phyloP scores from a whole-genome alignment of 35 echinoderm and acorn worm genomes.

The Heliocidaris erythrogramma region DNA sequence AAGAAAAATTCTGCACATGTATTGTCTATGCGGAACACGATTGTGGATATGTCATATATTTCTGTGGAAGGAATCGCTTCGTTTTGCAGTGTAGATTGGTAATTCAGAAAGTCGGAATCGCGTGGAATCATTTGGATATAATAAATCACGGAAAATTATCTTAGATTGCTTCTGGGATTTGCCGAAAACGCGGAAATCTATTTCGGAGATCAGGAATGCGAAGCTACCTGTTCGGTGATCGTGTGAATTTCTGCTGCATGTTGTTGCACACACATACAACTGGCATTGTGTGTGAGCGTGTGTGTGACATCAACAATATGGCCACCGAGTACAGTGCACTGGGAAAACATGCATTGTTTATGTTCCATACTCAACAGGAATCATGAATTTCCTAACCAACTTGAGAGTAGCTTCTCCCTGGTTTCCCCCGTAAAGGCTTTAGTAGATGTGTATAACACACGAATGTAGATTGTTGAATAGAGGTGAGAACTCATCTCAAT shows the following conservation, averaged over 20 bases:
- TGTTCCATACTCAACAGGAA: conserved; percentile 22
- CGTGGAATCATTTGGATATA: conserved; percentile 30
- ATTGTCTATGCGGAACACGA: conserved; percentile 28
- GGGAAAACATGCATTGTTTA: conserved; percentile 46
- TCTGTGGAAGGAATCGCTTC: background rate
- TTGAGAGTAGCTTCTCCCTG: conserved; percentile 44
- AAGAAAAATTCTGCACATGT: conserved; percentile 9
- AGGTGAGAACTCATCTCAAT: background rate
- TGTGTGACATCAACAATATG: conserved; percentile 46
- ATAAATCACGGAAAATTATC: conserved; percentile 2
- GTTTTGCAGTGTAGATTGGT: background rate
- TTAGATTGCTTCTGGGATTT: background rate
- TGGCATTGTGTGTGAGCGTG: conserved; percentile 37
- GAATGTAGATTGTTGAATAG: background rate
- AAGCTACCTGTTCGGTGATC: conserved; percentile 35
- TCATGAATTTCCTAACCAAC: conserved; percentile 29
- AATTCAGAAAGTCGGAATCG: background rate
- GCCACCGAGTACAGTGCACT: conserved; percentile 18
- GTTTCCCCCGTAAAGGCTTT: conserved; percentile 41
- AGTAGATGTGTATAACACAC: background rate
- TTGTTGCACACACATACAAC: conserved; percentile 45
- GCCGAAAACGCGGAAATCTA: background rate
- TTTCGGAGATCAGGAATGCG: conserved; percentile 9
- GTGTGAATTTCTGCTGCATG: conserved; percentile 42
- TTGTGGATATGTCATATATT: conserved; percentile 29